phyloP scores from a whole-genome alignment of 2,888 invertebrate genomes.

The Tachina fera region DNA sequence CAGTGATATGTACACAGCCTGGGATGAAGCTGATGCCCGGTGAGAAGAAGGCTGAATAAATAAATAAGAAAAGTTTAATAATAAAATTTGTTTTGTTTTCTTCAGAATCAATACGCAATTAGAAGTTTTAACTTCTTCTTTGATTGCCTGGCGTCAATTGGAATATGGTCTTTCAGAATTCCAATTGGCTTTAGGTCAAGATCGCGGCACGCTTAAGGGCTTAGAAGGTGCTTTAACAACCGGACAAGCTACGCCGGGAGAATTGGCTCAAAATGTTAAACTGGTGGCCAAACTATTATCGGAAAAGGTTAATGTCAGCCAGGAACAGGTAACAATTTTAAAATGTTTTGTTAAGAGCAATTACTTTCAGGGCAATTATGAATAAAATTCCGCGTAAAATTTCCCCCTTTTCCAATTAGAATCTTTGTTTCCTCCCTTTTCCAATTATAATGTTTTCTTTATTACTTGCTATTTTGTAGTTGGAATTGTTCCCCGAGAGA shows the following conservation, averaged over 20 bases:
- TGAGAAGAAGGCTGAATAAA: conserved; percentile 79
- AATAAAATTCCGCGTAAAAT: too few relatives aligned
- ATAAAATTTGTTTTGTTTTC: background rate
- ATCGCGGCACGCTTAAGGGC: conserved; percentile 83
- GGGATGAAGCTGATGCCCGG: conserved; percentile 88
- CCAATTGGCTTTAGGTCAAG: conserved; percentile 89
- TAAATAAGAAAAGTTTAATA: conserved; percentile 17
- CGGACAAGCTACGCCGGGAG: conserved; percentile 81
- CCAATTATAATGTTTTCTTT: too few relatives aligned
- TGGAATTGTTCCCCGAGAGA: too few relatives aligned
- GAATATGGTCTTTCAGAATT: conserved; percentile 90
- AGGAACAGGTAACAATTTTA: conserved; percentile 77
- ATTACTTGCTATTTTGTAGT: too few relatives aligned
- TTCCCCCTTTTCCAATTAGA: too few relatives aligned
- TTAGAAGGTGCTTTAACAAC: conserved; percentile 82
- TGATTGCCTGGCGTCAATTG: conserved; percentile 90
- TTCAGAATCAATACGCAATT: conserved; percentile 89
- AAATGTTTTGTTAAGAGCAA: too few relatives aligned
- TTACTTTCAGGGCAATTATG: too few relatives aligned
- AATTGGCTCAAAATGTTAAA: conserved; percentile 83
- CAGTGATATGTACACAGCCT: conserved; percentile 88
- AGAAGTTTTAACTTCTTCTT: conserved; percentile 88
- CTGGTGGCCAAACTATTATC: conserved; percentile 82
- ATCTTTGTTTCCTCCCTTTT: too few relatives aligned
- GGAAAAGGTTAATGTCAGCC: conserved; percentile 82